Base-by-base conservation (phyloP, 2,113 vertebrate genomes). In the Ammodytes dubius region DNA sequence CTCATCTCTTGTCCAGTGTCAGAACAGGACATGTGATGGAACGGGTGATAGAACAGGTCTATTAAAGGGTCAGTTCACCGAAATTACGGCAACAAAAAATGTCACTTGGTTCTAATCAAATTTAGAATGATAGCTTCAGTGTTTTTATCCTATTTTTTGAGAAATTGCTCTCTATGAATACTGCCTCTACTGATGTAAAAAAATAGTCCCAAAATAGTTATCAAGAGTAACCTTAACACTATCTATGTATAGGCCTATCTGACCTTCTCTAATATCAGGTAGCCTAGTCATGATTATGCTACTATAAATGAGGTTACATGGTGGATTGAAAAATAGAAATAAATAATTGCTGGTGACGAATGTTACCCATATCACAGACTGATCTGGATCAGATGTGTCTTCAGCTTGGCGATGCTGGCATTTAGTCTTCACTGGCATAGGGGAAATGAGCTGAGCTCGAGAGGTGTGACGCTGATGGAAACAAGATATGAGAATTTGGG, bases 341-440 rank as follows among this genome's bases (percentile, higher is more conserved):
- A 50, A 67, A 50, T 67, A 6, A 2, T 15, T 64, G 53, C 59
- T 68, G 50, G 14, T 42, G 47, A 77, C 57, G 3, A 65, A 68
- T 60, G 12, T 70, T 69, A 74, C 46, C 27, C 52, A 87, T 45
- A 72, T n/a, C 39, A 43, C 45, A 47, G 47, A 73, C 42, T 12
- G 49, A 66, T 49, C 10, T 73, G 59, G 7, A 19, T 19, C 43
- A 52, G 58, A 70, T 74, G 19, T 65, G 63, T 40, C n/a, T 64
- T 66, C 59, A 57, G 7, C 47, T 70, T 59, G 46, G 46, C 56
- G 12, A 56, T 50, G 50, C 58, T 77, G 81, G 40, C 27, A 42
- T 45, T 54, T 17, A 14, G 10, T 74, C 70, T 43, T 4, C 4
- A 1, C 58, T 58, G 63, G 13, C n/a, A 64, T 12, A 6, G 42